Conservation (phyloP, 2,888 invertebrate genomes). For the Coelogynopora nodosa region DNA sequence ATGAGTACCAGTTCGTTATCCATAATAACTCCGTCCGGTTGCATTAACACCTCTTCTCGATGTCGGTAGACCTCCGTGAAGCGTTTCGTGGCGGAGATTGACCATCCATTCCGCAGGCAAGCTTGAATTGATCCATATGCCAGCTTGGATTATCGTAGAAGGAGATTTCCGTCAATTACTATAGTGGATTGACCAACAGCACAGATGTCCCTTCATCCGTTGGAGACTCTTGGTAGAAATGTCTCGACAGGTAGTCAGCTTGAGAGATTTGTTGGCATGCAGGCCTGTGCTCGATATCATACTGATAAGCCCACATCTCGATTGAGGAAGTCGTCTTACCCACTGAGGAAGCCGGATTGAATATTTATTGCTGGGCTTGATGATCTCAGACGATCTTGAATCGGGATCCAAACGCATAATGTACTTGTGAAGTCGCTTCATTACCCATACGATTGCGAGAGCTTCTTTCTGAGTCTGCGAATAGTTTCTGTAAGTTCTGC, state of each 20-base stretch:
- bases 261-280: slow-evolving; percentile 5
- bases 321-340: slow-evolving; percentile 17
- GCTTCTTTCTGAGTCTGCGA: neutral
- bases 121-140: neutral
- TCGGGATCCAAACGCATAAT: neutral
- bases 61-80: neutral
- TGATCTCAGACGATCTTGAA: neutral
- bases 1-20: slow-evolving; percentile 6
- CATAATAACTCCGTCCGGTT: slow-evolving; percentile 9
- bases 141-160: neutral
- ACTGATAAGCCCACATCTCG: neutral
- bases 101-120: slow-evolving; percentile 9
- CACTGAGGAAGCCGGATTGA: neutral
- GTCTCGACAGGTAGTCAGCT: slow-evolving; percentile 26
- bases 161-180: slow-evolving; percentile 11
- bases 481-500: slow-evolving; percentile 17
- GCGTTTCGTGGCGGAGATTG: neutral
- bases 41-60: neutral
- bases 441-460: slow-evolving; percentile 7
- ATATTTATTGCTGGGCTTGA: neutral
- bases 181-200: slow-evolving; percentile 1
- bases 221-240: neutral
- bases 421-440: slow-evolving; percentile 12
- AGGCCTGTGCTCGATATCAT: neutral
- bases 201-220: neutral